Evolutionary conservation across 2,113 vertebrate genomes (phyloP), one percentile per base, ranked within the genome.

Genomic region (Chionomys nivalis): DNA sequence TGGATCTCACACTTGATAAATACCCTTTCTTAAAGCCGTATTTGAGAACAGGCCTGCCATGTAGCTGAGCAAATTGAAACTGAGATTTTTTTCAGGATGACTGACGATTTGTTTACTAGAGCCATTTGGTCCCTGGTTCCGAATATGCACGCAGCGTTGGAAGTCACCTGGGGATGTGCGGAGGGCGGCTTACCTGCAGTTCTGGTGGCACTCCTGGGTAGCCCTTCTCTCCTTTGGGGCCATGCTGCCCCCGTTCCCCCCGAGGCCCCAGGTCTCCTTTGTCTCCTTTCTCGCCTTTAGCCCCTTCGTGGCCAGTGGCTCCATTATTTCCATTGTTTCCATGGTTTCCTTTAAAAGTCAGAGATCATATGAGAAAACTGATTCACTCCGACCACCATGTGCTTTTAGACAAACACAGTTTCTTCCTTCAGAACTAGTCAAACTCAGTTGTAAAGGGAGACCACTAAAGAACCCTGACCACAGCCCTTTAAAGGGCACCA

Each of bases 281-380:
- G 98, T 99, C 99, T 96, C 99, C 99, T 96, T 98, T 99, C 82
- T 99, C 99, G 52, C 99, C 99, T 96, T 99, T 99, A 92, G 98
- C 95, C 83, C 99, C 99, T 96, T 99, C 99, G 3, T 98, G 98
- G 31, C 99, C 99, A 52, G 98, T 98, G 91, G 98, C 98, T 96
- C 99, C 99, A 26, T 99, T 99, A 95, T 99, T 99, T 89, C 99
- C 99, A 94, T 99, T 99, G 96, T 99, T 99, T 58, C 99, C 99
- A 61, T 99, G 99, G 81, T 99, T 99, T 97, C 99, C 99, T 99
- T 96, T 92, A 98, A 96, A 21, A 95, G 96, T 28, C 44, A 97
- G 93, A 96, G 47, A 61, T 83, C 11, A 76, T 16, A 7, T 82
- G 92, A 89, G 90, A 79, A 92, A 93, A 63, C 23, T 24, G 7